Evolutionary conservation across 2,888 invertebrate species (phyloP).

Genomic region (Meliscaeva auricollis): DNA sequence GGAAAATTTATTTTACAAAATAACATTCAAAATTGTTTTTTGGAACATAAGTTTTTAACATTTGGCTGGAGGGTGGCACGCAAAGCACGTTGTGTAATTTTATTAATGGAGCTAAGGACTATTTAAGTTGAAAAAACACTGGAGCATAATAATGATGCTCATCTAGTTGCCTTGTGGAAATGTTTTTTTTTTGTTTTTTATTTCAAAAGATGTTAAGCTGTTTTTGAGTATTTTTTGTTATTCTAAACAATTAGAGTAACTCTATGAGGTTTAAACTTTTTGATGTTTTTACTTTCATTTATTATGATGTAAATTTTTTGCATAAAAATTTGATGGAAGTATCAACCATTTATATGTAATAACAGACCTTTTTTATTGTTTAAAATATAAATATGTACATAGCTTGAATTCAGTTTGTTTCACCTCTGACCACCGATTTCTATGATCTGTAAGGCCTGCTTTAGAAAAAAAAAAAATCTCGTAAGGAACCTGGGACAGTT

Average conservation of each 20-base stretch:
- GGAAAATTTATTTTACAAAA: slow-evolving; percentile 60
- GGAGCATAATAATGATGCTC: slow-evolving; percentile 15
- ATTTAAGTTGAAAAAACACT: slow-evolving; percentile 23
- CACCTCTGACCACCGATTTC: too few species aligned
- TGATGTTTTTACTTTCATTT: neutral
- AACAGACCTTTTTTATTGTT: too few species aligned
- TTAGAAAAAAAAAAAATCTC: too few species aligned
- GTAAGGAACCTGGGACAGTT: too few species aligned
- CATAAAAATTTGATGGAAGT: too few species aligned
- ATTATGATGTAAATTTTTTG: too few species aligned
- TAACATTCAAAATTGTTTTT: slow-evolving; percentile 70
- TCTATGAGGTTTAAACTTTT: neutral
- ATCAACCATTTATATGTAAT: too few species aligned
- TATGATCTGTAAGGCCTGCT: too few species aligned
- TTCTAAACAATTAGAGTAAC: neutral
- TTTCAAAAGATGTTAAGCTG: slow-evolving; percentile 8
- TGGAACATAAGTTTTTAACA: slow-evolving; percentile 42
- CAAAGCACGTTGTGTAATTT: slow-evolving; percentile 50
- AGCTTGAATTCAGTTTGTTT: too few species aligned
- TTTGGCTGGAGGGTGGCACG: neutral
- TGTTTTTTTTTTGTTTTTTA: neutral
- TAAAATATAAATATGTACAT: too few species aligned
- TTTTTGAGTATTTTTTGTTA: neutral
- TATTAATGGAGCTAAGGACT: slow-evolving; percentile 63
- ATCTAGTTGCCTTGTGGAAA: neutral